Conservation (phyloP, 35 echinoderm and acorn worm species). For the Amphiura filiformis region DNA sequence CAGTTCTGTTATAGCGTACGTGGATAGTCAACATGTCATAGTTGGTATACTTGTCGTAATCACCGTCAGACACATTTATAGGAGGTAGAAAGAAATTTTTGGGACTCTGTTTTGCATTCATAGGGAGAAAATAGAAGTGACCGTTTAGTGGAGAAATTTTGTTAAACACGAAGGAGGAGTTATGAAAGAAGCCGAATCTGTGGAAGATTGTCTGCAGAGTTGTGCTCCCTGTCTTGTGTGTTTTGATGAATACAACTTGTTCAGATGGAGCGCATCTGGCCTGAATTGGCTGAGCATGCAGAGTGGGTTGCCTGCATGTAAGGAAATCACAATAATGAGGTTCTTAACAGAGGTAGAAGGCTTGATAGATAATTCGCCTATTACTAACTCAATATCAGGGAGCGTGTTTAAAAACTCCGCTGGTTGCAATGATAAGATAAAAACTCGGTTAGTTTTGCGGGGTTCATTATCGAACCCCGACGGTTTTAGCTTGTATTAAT, state of each 20-base stretch:
- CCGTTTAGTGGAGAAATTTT: not conserved
- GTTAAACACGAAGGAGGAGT: conserved; percentile 33
- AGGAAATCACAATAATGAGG: no score
- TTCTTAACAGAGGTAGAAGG: no score
- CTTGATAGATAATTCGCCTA: no score
- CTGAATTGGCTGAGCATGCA: no score
- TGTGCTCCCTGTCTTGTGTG: conserved; percentile 61
- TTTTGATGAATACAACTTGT: conserved; percentile 49
- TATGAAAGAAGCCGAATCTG: conserved; percentile 22
- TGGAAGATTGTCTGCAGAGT: conserved; percentile 41
- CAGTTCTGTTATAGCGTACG: conserved; percentile 40
- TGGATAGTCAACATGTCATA: conserved; percentile 78
- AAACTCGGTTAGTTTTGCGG: no score
- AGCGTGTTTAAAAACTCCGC: no score
- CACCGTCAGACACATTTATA: not conserved
- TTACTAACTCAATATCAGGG: no score
- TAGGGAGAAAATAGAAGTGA: not conserved
- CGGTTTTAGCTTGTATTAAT: no score
- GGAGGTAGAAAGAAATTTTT: not conserved
- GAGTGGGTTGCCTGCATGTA: no score
- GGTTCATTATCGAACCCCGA: no score
- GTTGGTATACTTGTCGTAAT: not conserved
- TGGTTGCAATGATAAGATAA: no score
- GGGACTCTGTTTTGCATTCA: not conserved
- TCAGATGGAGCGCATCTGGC: not conserved